Base-by-base conservation (phyloP, 2,888 invertebrate genomes). In the Chrysomela aeneicollis region DNA sequence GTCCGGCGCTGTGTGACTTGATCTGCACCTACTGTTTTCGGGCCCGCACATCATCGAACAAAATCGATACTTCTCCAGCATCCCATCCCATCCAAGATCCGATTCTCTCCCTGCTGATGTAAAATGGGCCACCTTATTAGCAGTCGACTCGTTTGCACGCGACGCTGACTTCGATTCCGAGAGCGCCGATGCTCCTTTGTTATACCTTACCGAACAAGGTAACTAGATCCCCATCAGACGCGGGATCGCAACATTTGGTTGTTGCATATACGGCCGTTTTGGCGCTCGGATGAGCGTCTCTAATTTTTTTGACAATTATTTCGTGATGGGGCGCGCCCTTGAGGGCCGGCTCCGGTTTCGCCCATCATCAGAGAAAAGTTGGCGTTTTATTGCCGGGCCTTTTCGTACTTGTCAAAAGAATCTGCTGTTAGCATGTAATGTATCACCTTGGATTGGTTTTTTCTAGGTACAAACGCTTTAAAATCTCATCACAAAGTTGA, bases 121-220 rank as follows among this genome's bases (percentile, higher is more conserved):
- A n/a, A n/a, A 80, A 80, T 81, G 79, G 79, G 78, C 77, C 78
- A 79, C 79, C 79, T 78, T 79, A 80, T 79, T 80, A 80, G 77
- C 77, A 75, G 73, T 71, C 74, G 77, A 77, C 74, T 79, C 79
- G 68, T 79, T 79, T 79, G n/a, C 78, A 77, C 78, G 75, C 70
- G 71, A 70, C 77, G 78, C 78, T 76, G 71, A 78, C 78, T 77
- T 78, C 79, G 77, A 71, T 30, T 49, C 42, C 69, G 71, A 69
- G 63, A 68, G 75, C 74, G 63, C 71, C 74, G 77, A 78, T 77
- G 73, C 77, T 74, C 75, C 75, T 79, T 78, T 79, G 78, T 78
- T 78, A n/a, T n/a, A n/a, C n/a, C n/a, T n/a, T n/a, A 74, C 74
- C 79, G 71, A 78, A 78, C 59, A 9, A 55, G 55, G 54, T 64